phyloP scores from a whole-genome alignment of 1,140 invertebrate genomes.

The Ips nitidus region DNA sequence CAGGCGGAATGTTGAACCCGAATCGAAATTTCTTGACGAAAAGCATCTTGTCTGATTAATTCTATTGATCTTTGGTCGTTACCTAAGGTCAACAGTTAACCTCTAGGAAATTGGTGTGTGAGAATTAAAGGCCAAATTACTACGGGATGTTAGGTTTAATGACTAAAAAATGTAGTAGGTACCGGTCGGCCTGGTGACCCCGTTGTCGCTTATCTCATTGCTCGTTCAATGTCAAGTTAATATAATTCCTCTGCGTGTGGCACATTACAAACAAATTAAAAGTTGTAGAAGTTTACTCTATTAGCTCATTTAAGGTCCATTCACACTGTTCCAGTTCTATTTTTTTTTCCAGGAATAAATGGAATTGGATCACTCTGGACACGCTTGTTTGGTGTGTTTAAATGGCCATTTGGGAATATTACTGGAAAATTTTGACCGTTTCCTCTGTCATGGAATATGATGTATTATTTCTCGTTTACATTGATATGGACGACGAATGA shows the following conservation, averaged over 20 bases:
- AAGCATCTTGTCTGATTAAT: no score
- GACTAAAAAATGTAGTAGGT: neutral
- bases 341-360: neutral
- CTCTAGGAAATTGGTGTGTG: no score
- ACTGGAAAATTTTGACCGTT: slow-evolving; percentile 1
- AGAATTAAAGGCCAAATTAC: no score
- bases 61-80: no score
- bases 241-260: neutral
- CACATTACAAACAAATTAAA: neutral
- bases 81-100: no score
- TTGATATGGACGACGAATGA: neutral
- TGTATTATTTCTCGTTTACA: neutral
- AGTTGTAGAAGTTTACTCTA: neutral
- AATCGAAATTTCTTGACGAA: no score
- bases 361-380: neutral
- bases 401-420: neutral
- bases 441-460: neutral
- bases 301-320: neutral
- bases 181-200: neutral
- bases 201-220: neutral
- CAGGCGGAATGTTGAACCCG: no score
- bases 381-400: neutral
- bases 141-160: neutral
- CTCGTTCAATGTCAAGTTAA: slow-evolving; percentile 4
- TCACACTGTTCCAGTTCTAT: neutral